Evolutionary conservation across 64 coral and sea anemone species (phyloP), one percentile per base, ranked within the genome.

Genomic region (Montipora cactus): DNA sequence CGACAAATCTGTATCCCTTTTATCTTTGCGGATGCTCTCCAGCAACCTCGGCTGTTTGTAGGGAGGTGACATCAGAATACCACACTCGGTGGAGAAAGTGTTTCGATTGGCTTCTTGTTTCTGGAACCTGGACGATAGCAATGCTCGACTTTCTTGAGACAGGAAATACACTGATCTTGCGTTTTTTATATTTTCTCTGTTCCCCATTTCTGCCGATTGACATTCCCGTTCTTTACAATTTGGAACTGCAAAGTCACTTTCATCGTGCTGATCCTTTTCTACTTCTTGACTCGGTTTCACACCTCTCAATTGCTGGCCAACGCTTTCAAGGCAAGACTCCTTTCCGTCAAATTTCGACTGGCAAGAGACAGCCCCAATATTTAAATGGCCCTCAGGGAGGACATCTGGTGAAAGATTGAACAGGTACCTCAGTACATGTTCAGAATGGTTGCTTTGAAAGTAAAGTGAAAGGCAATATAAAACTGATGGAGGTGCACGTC

Each of bases 201-300:
- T 86, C 16, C 11, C 44, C 51, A 86, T 18, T 47, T 72, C 44
- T 19, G 76, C 47, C 44, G 14, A n/a, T 78, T 78, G 62, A 66
- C 45, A 86, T 70, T 15, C 47, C 50, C 21, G 66, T 22, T 86
- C 82, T 9, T 71, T 47, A 67, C 9, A 86, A 86, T 50, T 45
- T 10, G 82, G 82, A 21, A 86, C 82, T 72, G 64, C 71, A 7
- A 70, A 86, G 18, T 86, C 82, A 71, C 44, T 50, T 3, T 10
- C 45, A 51, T 72, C 8, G 16, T 72, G 48, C 19, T 1, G 4
- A 3, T 8, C 8, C 19, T 71, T 48, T n/a, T 71, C 62, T 47
- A n/a, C 5, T 49, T 18, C 47, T 70, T 44, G 8, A 49, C n/a
- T 19, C 44, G 16, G 8, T 86, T 6, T 71, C 47, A 23, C 62